These are phyloP conservation scores for Ladona fulva DNA, from an alignment of 1,140 invertebrate genomes.

Conservation along the genomic window DNA sequence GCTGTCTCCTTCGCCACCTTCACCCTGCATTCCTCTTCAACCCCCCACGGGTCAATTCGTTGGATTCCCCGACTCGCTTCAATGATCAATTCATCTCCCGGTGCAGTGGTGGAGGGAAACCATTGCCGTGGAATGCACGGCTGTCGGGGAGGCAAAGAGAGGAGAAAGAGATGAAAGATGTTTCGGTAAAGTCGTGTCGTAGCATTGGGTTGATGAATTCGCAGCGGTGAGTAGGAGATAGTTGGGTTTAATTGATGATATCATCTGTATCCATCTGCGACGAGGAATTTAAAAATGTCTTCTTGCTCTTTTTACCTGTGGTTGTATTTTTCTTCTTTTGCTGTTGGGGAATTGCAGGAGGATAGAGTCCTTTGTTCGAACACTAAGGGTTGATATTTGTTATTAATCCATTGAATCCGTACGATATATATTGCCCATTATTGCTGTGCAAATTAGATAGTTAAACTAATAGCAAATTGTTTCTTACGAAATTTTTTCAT, in stretches of 20 bases:
- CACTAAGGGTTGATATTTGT: too few species aligned
- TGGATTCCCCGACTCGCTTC: not conserved
- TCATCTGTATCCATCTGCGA: not conserved
- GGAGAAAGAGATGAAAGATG: not conserved
- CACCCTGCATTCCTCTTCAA: not conserved
- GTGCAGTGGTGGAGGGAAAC: not conserved
- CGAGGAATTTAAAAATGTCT: too few species aligned
- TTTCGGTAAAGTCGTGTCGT: not conserved
- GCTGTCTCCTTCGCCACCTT: not conserved
- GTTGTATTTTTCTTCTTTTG: too few species aligned
- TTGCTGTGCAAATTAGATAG: too few species aligned
- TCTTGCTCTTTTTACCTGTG: too few species aligned
- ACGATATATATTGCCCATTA: too few species aligned
- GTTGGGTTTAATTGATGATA: not conserved
- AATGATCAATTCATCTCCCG: not conserved
- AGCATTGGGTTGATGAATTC: not conserved
- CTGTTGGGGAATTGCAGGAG: too few species aligned
- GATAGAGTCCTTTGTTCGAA: too few species aligned
- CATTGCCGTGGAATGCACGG: not conserved
- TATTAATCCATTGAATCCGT: too few species aligned
- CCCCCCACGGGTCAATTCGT: not conserved
- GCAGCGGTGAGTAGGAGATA: not conserved
- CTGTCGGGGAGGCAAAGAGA: not conserved
- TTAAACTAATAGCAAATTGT: too few species aligned
- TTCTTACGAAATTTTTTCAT: too few species aligned